These are phyloP conservation scores for Astyanax mexicanus DNA, from an alignment of 2,797 vertebrate species.

Conservation along the genomic window DNA sequence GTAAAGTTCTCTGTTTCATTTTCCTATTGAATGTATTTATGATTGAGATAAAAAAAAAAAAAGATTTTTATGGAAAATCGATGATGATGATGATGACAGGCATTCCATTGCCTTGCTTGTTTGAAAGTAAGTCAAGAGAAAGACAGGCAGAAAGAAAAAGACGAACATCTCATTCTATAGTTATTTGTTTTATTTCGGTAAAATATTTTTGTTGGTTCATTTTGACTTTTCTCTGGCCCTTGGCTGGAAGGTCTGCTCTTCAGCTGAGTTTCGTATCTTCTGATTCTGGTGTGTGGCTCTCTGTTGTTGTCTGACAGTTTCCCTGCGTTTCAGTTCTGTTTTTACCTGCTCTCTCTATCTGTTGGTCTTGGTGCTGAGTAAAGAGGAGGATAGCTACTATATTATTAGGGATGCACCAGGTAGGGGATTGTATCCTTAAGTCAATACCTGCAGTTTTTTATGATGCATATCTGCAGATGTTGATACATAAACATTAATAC, in stretches of 20 bases:
- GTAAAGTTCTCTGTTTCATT: conserved; percentile 81
- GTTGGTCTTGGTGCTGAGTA: too few relatives aligned
- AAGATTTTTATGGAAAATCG: conserved; percentile 69
- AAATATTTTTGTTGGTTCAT: conserved; percentile 19
- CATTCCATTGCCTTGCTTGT: conserved; percentile 85
- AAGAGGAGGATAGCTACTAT: background rate
- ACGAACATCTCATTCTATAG: conserved; percentile 84
- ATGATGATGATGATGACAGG: conserved; percentile 79
- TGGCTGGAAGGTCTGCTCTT: conserved; percentile 12
- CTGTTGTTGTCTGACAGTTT: conserved; percentile 2
- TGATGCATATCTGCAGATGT: too few relatives aligned
- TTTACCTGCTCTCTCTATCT: conserved; percentile 1
- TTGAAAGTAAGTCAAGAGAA: conserved; percentile 68
- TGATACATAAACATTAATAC: too few relatives aligned
- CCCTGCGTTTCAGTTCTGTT: background rate
- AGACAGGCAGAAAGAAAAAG: conserved; percentile 72
- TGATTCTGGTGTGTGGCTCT: background rate
- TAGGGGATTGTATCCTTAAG: too few relatives aligned
- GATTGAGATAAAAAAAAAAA: conserved; percentile 75
- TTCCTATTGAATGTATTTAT: conserved; percentile 95
- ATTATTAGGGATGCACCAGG: too few relatives aligned
- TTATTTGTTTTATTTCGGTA: conserved; percentile 65
- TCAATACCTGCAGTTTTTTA: too few relatives aligned
- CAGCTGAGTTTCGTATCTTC: conserved; percentile 37
- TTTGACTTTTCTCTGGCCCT: conserved; percentile 24